Evolutionary conservation across 2,888 invertebrate genomes (phyloP), one percentile per base, ranked within the genome.

Genomic region (Galeruca laticollis): DNA sequence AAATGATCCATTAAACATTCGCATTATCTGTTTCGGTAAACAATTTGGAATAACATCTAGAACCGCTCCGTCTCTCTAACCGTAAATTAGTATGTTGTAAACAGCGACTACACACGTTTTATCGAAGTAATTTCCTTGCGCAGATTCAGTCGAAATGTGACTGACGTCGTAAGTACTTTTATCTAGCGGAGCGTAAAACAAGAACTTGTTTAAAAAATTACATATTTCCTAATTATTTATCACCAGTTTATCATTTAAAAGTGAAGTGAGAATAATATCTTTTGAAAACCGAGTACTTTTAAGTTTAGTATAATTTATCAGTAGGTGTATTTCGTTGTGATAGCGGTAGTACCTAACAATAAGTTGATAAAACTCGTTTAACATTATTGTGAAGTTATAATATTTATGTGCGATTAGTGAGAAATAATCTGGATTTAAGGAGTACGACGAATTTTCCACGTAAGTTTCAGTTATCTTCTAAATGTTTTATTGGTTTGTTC

Each of bases 301-400:
- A n/a, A 33, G 31, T 56, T 56, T 57, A 57, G 13, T 26, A 35
- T 57, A 11, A 18, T 31, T 57, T 57, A 57, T 57, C 56, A 57
- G 35, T 33, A 35, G 15, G 10, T 10, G 26, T 35, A 57, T 33
- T 18, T 35, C 18, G 56, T 57, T 57, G 35, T 18, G 56, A 35
- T 57, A 35, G 15, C 56, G 35, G 33, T 35, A 35, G 33, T 35
- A n/a, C n/a, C n/a, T n/a, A 33, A 57, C 33, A 57, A 57, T 57
- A 57, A 57, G 35, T 57, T 18, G 18, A 57, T 35, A 57, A 57
- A 57, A 35, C 56, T 35, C 35, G 56, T 57, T 57, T 57, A 47
- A 18, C 2, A 47, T 18, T 47, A 8, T 15, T 18, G 47, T 47
- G 15, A n/a, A 40, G n/a, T 40, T 3, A 37, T 37, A 37, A 37